Conservation (phyloP, 1,140 invertebrate genomes). For the Whitmania pigra region DNA sequence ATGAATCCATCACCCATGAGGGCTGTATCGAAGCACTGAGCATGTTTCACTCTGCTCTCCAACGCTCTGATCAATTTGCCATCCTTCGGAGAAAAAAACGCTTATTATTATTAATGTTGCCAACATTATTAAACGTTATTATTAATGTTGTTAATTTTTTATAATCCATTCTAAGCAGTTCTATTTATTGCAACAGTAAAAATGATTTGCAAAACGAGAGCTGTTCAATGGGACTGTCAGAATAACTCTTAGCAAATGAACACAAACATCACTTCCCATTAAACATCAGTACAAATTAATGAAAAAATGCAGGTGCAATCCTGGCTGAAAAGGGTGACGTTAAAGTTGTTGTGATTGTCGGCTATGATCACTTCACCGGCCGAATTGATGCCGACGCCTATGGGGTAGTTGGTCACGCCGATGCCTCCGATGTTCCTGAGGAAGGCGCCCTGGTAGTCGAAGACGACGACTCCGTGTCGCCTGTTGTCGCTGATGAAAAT, state of each 20-base stretch:
- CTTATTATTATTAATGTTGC: too few species aligned
- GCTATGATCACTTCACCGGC: constrained; percentile 92
- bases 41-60: constrained; percentile 97
- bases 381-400: constrained; percentile 93
- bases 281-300: too few species aligned
- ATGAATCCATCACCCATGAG: constrained; percentile 93
- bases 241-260: too few species aligned
- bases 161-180: too few species aligned
- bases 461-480: constrained; percentile 95
- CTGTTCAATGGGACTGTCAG: too few species aligned
- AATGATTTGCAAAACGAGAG: too few species aligned
- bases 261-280: too few species aligned
- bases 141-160: too few species aligned
- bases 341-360: constrained; percentile 99
- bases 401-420: constrained; percentile 97
- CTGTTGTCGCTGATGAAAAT: constrained; percentile 99
- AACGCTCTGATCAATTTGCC: constrained; percentile 87
- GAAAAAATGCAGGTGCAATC: neutral
- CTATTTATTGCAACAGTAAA: too few species aligned
- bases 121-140: too few species aligned
- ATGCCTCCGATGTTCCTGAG: constrained; percentile 94
- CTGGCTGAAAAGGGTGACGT: constrained; percentile 71
- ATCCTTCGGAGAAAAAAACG: constrained; percentile 44
- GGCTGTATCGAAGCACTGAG: constrained; percentile 97
- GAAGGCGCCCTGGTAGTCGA: constrained; percentile 95